Evolutionary conservation across 2,888 invertebrate species (phyloP), one percentile per base, ranked within the genome.

Genomic region (Ochropleura leucogaster): DNA sequence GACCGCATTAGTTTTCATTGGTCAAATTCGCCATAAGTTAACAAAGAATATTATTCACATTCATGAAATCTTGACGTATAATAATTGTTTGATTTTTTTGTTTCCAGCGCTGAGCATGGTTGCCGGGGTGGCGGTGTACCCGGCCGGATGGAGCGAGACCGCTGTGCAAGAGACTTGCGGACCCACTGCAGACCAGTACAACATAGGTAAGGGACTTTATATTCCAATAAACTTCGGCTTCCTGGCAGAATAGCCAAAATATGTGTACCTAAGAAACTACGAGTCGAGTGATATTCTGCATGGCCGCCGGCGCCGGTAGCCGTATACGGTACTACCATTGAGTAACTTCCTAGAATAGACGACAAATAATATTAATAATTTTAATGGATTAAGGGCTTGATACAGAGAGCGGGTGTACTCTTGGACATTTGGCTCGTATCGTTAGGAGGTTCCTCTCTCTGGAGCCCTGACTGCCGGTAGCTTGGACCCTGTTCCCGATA

Each of bases 71-170:
- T 49, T 57, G 9, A 16, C 18, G 4, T 42, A 42, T 70, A 63
- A 7, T 63, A 42, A 80, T 62, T 0, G 10, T 55, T 14, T n/a
- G 5, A 42, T 73, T n/a, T 79, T 72, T 75, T 80, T 69, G 42
- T 89, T 91, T 47, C 97, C 97, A 99, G 99, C 98, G 5, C 94
- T 98, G 46, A 98, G 98, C 89, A 98, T 99, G 98, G 98, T 98
- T 72, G 98, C 98, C 0, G 99, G 98, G 3, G 99, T 99, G 83
- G 97, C 98, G 10, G 97, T 98, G 63, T 99, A 98, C 96, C 99
- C 99, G 0, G 98, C 98, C 10, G 99, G 98, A 1, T 99, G 99
- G 99, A 98, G 98, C 90, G 98, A 98, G 69, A 97, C 98, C 4
- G 97, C 97, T 74, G 98, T 99, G 51, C 97, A 98, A 82, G 97